phyloP scores from a whole-genome alignment of 2,797 vertebrate genomes.

The Synaphobranchus kaupii region DNA sequence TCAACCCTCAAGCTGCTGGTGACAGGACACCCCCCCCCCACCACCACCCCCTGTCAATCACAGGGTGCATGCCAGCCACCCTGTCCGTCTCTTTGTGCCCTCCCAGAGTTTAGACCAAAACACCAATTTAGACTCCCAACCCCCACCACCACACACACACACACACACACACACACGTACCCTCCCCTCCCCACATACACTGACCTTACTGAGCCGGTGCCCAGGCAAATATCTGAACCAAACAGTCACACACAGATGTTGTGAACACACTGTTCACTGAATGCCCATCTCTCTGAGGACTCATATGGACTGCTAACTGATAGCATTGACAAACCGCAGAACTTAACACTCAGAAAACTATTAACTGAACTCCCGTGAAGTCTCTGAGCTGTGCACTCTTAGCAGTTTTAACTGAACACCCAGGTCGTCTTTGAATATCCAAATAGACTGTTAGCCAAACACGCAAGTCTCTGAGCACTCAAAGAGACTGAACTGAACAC shows the following conservation, averaged over 20 bases:
- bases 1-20: background rate
- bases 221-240: background rate
- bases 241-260: background rate
- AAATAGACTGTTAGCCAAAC: background rate
- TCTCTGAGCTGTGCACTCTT: background rate
- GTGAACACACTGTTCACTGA: background rate
- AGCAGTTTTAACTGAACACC: background rate
- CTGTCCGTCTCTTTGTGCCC: background rate
- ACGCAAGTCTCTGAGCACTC: background rate
- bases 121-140: background rate
- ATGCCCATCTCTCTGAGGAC: background rate
- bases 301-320: background rate
- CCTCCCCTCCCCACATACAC: no score
- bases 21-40: conserved; percentile 29
- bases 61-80: background rate
- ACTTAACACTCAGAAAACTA: background rate
- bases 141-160: background rate
- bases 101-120: background rate
- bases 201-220: background rate
- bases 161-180: no score
- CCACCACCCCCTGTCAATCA: conserved; percentile 65
- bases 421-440: background rate
- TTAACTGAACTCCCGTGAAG: background rate
- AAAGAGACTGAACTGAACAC: background rate
- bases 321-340: background rate